A percentile compares a stretch with the other conserved stretches of the same genome.
phyloP scores from a whole-genome alignment of 2,797 vertebrate species.

The Esox masquinongy region DNA sequence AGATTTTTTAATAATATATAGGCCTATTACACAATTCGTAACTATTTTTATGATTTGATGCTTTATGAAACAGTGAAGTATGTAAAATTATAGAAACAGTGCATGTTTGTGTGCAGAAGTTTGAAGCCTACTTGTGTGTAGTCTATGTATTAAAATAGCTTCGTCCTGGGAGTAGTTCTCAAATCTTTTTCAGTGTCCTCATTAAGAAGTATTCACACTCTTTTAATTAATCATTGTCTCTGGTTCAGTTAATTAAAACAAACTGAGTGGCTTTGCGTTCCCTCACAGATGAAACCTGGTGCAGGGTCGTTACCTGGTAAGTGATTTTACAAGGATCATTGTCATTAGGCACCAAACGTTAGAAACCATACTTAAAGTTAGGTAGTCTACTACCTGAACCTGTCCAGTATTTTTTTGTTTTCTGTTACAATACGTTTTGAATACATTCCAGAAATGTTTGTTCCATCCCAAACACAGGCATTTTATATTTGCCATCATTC shows the following conservation, averaged over 20 bases:
- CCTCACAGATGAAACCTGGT: slow-evolving; percentile 35
- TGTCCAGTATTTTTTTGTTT: not conserved
- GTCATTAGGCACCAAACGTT: not conserved
- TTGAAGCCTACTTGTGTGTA: not conserved
- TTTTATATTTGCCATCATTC: not conserved
- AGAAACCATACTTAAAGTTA: not conserved
- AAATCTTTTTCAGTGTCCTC: slow-evolving; percentile 41
- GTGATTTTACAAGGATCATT: not conserved
- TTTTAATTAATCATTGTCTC: slow-evolving; percentile 72
- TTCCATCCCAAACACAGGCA: not conserved
- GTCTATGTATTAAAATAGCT: not conserved
- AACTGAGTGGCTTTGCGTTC: slow-evolving; percentile 44
- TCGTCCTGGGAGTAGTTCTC: slow-evolving; percentile 36
- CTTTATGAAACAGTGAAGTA: too few species aligned
- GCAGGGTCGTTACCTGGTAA: not conserved
- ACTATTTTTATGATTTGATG: too few species aligned
- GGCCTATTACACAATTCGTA: too few species aligned
- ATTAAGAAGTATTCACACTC: slow-evolving; percentile 56
- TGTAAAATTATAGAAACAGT: too few species aligned
- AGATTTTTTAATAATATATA: too few species aligned
- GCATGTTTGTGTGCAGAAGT: slow-evolving; percentile 7
- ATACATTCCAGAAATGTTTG: not conserved
- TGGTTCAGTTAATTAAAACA: slow-evolving; percentile 64
- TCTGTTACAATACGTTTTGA: not conserved
- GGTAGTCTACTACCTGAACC: not conserved